phyloP scores from a whole-genome alignment of 2,113 vertebrate species.

The Elephantulus edwardii region DNA sequence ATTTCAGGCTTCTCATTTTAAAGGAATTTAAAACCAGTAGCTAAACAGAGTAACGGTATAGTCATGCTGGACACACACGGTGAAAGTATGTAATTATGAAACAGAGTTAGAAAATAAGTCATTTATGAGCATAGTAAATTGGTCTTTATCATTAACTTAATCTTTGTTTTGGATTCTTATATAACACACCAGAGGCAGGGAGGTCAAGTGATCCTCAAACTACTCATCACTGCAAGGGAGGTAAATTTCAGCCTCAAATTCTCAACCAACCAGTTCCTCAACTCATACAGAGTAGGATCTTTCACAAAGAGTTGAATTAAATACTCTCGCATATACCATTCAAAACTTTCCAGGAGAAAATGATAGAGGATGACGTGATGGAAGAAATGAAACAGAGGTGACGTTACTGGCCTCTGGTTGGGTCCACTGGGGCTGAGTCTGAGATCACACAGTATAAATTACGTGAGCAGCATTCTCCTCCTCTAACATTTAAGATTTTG shows the following conservation, averaged over 20 bases:
- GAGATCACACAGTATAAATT: neutral
- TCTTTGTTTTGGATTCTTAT: slow-evolving; percentile 48
- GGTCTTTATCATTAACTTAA: slow-evolving; percentile 11
- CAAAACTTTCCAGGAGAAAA: neutral
- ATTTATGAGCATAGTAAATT: neutral
- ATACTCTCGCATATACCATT: neutral
- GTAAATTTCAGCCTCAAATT: neutral
- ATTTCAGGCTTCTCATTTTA: slow-evolving; percentile 49
- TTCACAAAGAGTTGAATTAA: neutral
- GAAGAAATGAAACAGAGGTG: neutral
- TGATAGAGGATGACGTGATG: neutral
- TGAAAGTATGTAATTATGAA: slow-evolving; percentile 22
- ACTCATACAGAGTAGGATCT: neutral
- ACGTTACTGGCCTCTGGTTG: neutral
- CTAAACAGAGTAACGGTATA: neutral
- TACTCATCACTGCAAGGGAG: neutral
- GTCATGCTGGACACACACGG: neutral
- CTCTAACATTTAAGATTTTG: neutral
- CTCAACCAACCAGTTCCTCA: neutral
- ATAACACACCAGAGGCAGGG: neutral
- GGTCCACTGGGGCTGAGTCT: neutral
- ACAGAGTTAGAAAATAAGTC: slow-evolving; percentile 25
- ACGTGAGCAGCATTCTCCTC: neutral
- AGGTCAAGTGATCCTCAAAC: slow-evolving; percentile 6
- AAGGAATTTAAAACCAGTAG: slow-evolving; percentile 52